These are phyloP conservation scores for Macaca mulatta DNA, from an alignment of 2,113 vertebrate species.

Conservation along the genomic window DNA sequence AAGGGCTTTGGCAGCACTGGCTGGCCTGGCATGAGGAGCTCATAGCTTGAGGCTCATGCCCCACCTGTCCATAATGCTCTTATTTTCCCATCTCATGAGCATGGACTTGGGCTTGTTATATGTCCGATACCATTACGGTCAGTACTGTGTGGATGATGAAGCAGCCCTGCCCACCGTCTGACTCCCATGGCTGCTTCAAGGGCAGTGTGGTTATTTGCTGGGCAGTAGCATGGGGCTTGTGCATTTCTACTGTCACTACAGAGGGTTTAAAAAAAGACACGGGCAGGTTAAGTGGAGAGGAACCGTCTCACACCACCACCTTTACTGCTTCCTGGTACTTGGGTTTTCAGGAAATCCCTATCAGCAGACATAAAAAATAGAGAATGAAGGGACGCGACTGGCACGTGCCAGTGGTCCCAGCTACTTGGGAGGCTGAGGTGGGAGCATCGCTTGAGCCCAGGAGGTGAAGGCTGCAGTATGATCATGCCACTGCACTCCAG, in stretches of 20 bases:
- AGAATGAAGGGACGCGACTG: neutral
- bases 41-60: neutral
- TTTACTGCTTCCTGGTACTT: neutral
- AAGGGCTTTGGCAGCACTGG: neutral
- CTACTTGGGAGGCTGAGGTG: neutral
- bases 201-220: too few species aligned
- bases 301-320: neutral
- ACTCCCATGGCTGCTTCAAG: neutral
- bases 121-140: neutral
- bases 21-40: neutral
- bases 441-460: too few species aligned
- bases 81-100: neutral
- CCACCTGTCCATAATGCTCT: neutral
- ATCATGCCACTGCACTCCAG: too few species aligned
- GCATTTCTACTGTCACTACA: neutral
- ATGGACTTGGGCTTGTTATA: neutral
- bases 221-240: neutral
- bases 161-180: neutral
- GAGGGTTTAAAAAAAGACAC: neutral
- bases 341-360: neutral
- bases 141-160: accelerated
- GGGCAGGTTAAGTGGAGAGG: neutral
- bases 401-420: neutral
- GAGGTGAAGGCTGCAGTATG: too few species aligned
- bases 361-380: neutral